Evolutionary conservation across 2,113 vertebrate species (phyloP).

Genomic region (Thamnophis sirtalis): DNA sequence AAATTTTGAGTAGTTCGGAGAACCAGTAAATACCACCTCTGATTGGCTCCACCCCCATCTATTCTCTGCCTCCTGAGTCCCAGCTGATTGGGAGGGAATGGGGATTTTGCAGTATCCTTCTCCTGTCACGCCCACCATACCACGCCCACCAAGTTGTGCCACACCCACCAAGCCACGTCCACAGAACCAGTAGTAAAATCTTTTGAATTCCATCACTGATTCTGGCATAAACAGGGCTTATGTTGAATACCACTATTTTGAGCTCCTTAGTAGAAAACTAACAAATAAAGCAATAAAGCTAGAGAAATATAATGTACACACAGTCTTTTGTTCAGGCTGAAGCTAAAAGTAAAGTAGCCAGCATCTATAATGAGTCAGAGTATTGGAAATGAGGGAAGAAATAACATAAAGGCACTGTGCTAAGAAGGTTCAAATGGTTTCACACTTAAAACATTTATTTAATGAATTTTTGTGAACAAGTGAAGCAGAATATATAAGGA

Average conservation of each 20-base stretch:
- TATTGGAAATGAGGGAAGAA: too few species aligned
- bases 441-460: neutral
- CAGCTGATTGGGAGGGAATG: too few species aligned
- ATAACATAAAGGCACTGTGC: neutral
- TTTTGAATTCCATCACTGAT: too few species aligned
- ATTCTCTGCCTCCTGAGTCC: too few species aligned
- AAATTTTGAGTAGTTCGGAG: too few species aligned
- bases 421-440: neutral
- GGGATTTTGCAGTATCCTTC: too few species aligned
- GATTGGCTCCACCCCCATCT: too few species aligned
- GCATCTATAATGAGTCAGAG: neutral
- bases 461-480: neutral
- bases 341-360: neutral
- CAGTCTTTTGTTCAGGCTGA: neutral
- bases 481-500: neutral
- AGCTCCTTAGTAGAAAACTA: neutral
- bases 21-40: too few species aligned
- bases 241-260: neutral
- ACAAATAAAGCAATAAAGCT: neutral
- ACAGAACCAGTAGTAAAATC: too few species aligned
- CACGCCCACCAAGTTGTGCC: too few species aligned
- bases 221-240: neutral
- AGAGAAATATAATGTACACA: neutral
- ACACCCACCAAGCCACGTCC: too few species aligned
- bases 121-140: too few species aligned